phyloP scores from a whole-genome alignment of 2,797 vertebrate genomes.

The Myoxocephalus aenaeus region DNA sequence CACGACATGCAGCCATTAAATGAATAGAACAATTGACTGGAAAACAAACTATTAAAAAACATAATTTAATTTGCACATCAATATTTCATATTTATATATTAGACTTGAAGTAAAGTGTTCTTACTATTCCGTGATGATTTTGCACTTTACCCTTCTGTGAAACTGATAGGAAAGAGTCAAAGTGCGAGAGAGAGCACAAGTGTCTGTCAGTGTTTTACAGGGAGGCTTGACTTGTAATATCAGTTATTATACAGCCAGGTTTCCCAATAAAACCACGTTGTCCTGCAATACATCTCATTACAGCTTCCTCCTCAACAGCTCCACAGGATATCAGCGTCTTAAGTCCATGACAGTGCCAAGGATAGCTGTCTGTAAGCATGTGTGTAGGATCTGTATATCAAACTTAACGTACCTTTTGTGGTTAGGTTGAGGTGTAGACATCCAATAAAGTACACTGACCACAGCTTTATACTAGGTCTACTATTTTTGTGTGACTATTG shows the following conservation, averaged over 20 bases:
- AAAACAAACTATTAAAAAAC: not conserved
- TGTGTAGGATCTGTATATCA: slow-evolving; percentile 13
- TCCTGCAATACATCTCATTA: slow-evolving; percentile 58
- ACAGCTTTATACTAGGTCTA: slow-evolving; percentile 5
- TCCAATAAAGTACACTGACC: not conserved
- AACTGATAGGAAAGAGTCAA: slow-evolving; percentile 34
- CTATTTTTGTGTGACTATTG: slow-evolving; percentile 15
- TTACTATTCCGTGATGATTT: not conserved
- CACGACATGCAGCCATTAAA: not conserved
- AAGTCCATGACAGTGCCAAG: not conserved
- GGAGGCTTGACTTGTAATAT: slow-evolving; percentile 62
- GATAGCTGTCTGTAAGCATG: slow-evolving; percentile 15
- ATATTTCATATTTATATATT: not conserved
- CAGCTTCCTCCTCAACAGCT: slow-evolving; percentile 32
- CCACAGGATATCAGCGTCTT: slow-evolving; percentile 22
- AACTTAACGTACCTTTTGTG: slow-evolving; percentile 38
- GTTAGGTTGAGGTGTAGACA: slow-evolving; percentile 43
- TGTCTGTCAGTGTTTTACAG: slow-evolving; percentile 49
- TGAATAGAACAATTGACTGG: not conserved
- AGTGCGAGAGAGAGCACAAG: not conserved
- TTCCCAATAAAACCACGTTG: slow-evolving; percentile 68
- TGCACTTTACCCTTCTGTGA: not conserved
- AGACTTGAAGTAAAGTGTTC: not conserved
- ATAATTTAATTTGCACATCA: not conserved
- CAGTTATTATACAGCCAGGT: slow-evolving; percentile 67